Base-by-base conservation (phyloP, 2,797 vertebrate genomes). In the Spinus pinus region DNA sequence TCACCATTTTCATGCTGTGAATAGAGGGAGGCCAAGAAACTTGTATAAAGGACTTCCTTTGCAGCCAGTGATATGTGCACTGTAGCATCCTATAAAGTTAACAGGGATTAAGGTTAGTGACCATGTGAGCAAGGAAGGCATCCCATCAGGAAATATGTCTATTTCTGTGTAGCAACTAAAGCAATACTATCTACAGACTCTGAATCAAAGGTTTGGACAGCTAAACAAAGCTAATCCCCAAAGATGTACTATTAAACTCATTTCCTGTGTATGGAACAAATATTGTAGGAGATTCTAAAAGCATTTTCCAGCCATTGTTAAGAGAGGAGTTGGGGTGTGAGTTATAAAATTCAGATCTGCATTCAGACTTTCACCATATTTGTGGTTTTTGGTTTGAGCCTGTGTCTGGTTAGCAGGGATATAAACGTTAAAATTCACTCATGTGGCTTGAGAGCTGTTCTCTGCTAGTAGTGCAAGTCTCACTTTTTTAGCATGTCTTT, bases 341-440 rank as follows among this genome's bases (percentile, higher is more conserved):
- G 51, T 64, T 88, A 22, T 88, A 73, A 89, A 92, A 62, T 44
- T 88, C 51, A 79, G 82, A 91, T 84, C 80, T 79, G 64, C 3
- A 6, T 91, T 93, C 87, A 94, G 81, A 80, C 89, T 94, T 94
- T 77, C 77, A 86, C 83, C 77, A 41, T 94, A 54, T 70, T 88
- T 95, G 94, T 91, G 93, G 89, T 64, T 96, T 96, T 96, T 90
- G 49, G 25, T 94, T 96, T 94, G 42, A 94, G 82, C 53, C 70
- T 93, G 58, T 71, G 51, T 91, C 71, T 88, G 79, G 94, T 93
- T 96, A 95, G 74, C 70, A 84, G 60, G 49, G 66, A 78, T 86
- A 77, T 79, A 73, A 93, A 91, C 47, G 21, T 84, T 88, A 91
- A 51, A 66, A 62, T 80, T 81, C 46, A 78, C 61, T 67, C 83